Conservation (phyloP, 2,888 invertebrate species). For the Xanthorhoe spadicearia region DNA sequence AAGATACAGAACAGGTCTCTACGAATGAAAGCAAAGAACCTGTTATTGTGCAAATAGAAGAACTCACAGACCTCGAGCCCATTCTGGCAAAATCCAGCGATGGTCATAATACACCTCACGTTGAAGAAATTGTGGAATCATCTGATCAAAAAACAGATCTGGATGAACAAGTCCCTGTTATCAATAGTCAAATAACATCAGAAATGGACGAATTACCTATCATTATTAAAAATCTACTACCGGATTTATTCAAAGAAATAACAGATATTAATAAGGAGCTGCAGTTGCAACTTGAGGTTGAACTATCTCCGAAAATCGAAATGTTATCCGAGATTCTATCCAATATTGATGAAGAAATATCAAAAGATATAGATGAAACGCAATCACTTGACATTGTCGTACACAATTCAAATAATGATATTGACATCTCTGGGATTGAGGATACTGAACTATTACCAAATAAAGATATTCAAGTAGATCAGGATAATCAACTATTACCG, state of each 20-base stretch:
- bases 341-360: background rate
- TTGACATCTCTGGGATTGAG: background rate
- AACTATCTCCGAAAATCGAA: background rate
- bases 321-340: background rate
- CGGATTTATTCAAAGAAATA: background rate
- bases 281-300: background rate
- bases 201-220: background rate
- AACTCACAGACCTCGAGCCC: background rate
- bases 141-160: background rate
- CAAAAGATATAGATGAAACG: slow-evolving; percentile 1
- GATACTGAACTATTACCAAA: no score
- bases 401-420: background rate
- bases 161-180: background rate
- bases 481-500: background rate
- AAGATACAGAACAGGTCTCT: background rate
- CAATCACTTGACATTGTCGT: background rate
- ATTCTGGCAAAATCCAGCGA: background rate
- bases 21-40: background rate
- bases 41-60: background rate
- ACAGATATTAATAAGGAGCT: background rate
- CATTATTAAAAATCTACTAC: background rate
- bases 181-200: background rate
- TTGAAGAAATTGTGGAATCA: background rate
- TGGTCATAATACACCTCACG: background rate
- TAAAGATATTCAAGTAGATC: background rate